These are phyloP conservation scores for Lophius americanus DNA, from an alignment of 2,797 vertebrate species.

Conservation along the genomic window DNA sequence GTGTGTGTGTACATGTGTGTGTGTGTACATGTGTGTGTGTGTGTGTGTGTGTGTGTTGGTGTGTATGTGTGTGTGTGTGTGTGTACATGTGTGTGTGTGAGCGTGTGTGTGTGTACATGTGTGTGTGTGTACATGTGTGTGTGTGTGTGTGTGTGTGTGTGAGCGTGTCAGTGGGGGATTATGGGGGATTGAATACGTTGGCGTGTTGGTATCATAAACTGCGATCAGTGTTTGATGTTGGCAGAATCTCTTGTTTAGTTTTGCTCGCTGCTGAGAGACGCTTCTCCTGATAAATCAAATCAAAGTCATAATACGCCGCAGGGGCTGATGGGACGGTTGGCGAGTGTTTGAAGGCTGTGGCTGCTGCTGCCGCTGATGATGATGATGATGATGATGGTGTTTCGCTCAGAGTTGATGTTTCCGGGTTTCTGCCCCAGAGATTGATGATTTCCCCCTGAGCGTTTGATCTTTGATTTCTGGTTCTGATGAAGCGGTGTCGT, in stretches of 20 bases:
- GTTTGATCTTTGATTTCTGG: too few species aligned
- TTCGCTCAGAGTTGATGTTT: constrained; percentile 1
- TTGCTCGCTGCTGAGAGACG: constrained; percentile 12
- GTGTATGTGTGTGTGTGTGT: not conserved
- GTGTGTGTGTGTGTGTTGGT: not conserved
- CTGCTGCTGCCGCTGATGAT: not conserved
- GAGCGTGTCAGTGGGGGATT: too few species aligned
- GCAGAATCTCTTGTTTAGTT: constrained; percentile 45
- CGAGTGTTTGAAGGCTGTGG: constrained; percentile 4
- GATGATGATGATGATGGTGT: constrained; percentile 1
- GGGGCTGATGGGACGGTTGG: constrained; percentile 18
- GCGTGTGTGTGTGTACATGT: constrained; percentile 22
- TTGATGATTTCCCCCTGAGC: too few species aligned
- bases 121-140: constrained; percentile 21
- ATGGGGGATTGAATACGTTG: too few species aligned
- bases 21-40: not conserved
- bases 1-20: not conserved
- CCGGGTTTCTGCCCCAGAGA: constrained; percentile 9
- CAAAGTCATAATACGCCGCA: constrained; percentile 30
- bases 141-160: too few species aligned
- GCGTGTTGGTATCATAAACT: too few species aligned
- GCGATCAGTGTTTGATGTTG: constrained; percentile 6
- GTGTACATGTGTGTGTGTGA: constrained; percentile 8
- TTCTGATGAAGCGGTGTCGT: too few species aligned
- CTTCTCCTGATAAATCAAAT: constrained; percentile 41